Percentiles rank a stretch among this genome's conserved stretches.
Evolutionary conservation across 2,888 invertebrate species (phyloP).

Genomic region (Suillia variegata): DNA sequence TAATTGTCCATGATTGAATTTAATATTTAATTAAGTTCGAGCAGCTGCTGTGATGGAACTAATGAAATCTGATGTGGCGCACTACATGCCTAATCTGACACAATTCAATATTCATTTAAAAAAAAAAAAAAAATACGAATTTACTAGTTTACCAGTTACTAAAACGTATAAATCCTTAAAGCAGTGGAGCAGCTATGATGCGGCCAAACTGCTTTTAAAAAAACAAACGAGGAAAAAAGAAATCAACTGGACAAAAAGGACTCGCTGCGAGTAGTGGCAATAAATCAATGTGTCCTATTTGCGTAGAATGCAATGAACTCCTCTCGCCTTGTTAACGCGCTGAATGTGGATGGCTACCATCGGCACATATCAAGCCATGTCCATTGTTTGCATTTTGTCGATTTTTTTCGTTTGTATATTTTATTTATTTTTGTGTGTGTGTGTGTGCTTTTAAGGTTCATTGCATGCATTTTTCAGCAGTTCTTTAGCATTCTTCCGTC

Average conservation of each 20-base stretch:
- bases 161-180: background rate
- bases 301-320: slow-evolving; percentile 1
- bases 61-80: no score
- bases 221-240: no score
- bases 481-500: background rate
- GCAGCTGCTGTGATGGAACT: no score
- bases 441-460: background rate
- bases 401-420: no score
- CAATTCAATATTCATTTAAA: no score
- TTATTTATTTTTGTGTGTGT: background rate
- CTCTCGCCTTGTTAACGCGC: background rate
- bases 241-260: no score
- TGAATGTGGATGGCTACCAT: no score
- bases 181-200: no score
- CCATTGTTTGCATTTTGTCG: background rate
- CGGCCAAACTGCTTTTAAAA: no score
- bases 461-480: slow-evolving; percentile 1
- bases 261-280: no score
- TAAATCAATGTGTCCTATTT: slow-evolving; percentile 9
- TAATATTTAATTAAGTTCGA: background rate
- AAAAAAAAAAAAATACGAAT: no score
- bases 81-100: no score
- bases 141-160: background rate
- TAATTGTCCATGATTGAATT: background rate
- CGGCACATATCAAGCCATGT: background rate